Evolutionary conservation across 2,888 invertebrate species (phyloP).

Genomic region (Zootermopsis nevadensis): DNA sequence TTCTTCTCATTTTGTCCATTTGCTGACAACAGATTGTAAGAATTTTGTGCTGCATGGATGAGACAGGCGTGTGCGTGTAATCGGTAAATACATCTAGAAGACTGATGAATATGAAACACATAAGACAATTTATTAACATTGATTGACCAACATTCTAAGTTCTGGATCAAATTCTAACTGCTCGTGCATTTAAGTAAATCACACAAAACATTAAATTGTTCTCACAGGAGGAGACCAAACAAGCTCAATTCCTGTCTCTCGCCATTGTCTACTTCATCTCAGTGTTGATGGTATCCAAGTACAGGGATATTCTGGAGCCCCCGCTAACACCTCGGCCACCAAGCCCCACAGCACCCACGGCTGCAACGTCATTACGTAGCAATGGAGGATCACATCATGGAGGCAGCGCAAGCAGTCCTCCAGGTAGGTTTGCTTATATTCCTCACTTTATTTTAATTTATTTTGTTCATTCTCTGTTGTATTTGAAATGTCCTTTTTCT

Average conservation of each 20-base stretch:
- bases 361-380: slow-evolving; percentile 60
- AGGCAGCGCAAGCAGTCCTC: slow-evolving; percentile 63
- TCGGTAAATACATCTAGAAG: too few relatives aligned
- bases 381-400: slow-evolving; percentile 67
- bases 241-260: slow-evolving; percentile 98
- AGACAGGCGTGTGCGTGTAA: too few relatives aligned
- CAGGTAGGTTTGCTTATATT: slow-evolving; percentile 64
- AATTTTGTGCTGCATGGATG: too few relatives aligned
- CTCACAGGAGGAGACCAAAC: slow-evolving; percentile 97
- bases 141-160: too few relatives aligned
- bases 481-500: neutral
- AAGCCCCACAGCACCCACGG: slow-evolving; percentile 68
- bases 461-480: neutral
- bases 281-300: slow-evolving; percentile 99
- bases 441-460: neutral
- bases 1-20: too few relatives aligned
- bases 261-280: slow-evolving; percentile 99
- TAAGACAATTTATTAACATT: too few relatives aligned
- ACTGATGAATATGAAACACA: too few relatives aligned
- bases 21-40: too few relatives aligned
- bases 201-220: neutral
- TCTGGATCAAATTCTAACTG: too few relatives aligned
- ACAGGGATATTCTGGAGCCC: slow-evolving; percentile 98
- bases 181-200: neutral
- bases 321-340: slow-evolving; percentile 78